phyloP scores from a whole-genome alignment of 1,140 invertebrate genomes.

The Pollicipes pollicipes region DNA sequence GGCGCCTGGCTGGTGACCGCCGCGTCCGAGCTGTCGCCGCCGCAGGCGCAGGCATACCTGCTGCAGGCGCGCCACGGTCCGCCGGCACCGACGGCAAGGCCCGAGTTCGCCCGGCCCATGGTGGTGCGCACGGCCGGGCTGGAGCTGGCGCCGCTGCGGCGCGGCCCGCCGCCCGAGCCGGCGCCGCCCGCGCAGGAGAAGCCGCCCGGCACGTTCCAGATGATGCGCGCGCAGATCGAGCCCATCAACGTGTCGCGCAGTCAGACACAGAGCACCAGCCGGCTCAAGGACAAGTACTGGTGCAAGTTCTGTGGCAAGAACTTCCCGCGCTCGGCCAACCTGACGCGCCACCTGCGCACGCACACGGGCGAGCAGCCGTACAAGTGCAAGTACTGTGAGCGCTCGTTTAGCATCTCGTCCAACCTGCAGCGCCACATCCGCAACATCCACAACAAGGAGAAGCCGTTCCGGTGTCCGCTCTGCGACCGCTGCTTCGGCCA shows the following conservation, averaged over 20 bases:
- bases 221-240: neutral
- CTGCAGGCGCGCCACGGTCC: neutral
- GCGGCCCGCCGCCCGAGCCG: no score
- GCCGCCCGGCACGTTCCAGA: neutral
- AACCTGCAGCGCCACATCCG: no score
- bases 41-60: neutral
- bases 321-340: constrained; percentile 94
- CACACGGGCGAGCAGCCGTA: constrained; percentile 98
- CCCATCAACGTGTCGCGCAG: no score
- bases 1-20: neutral
- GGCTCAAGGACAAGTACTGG: constrained; percentile 59
- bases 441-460: no score
- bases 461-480: no score
- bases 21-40: neutral
- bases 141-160: neutral
- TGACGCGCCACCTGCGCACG: constrained; percentile 81
- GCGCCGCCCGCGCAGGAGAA: neutral
- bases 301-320: constrained; percentile 96
- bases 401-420: no score
- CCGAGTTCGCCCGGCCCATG: neutral
- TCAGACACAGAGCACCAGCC: no score
- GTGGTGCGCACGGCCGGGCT: neutral
- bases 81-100: no score
- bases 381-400: no score
- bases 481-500: no score